Conservation (phyloP, 2,797 vertebrate species). For the Mormyrops attenuatus region DNA sequence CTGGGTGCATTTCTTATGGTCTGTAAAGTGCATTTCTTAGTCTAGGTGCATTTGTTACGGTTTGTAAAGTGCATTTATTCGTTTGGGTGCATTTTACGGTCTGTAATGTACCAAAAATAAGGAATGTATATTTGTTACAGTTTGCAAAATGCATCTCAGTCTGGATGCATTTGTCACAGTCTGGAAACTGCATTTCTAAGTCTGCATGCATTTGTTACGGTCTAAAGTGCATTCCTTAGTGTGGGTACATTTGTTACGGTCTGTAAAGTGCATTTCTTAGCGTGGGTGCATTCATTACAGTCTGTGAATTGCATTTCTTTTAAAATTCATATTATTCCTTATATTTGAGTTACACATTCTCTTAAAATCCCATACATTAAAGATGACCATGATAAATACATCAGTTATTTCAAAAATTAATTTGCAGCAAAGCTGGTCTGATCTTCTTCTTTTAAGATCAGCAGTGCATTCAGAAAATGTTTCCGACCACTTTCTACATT, state of each 20-base stretch:
- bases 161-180: background rate
- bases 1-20: background rate
- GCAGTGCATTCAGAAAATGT: background rate
- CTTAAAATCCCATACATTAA: background rate
- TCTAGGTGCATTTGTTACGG: background rate
- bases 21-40: background rate
- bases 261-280: background rate
- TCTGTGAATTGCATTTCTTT: background rate
- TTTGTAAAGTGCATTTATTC: background rate
- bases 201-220: background rate
- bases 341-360: background rate
- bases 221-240: background rate
- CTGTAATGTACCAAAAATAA: background rate
- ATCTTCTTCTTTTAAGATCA: background rate
- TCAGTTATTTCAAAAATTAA: background rate
- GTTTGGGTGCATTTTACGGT: background rate
- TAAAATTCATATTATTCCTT: background rate
- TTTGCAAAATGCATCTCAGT: too few species aligned
- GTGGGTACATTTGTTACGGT: background rate
- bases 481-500: background rate
- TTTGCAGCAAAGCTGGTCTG: background rate
- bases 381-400: background rate
- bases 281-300: background rate
- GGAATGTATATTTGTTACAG: too few species aligned
- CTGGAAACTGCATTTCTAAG: background rate